Evolutionary conservation across 2,888 invertebrate species (phyloP), one percentile per base, ranked within the genome.

Genomic region (Pseudococcus jackbeardsleyi): DNA sequence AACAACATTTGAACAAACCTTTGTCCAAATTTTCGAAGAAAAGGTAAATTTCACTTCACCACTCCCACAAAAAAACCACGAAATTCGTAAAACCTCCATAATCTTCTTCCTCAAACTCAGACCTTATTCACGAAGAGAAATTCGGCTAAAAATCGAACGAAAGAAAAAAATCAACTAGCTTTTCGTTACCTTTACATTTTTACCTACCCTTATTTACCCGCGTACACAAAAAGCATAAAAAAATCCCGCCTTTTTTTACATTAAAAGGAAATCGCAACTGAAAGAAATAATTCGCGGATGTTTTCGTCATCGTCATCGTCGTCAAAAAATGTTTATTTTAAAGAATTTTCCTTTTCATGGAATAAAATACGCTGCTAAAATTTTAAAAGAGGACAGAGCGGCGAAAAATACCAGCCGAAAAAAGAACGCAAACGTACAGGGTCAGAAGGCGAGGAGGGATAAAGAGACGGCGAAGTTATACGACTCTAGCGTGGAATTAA

Each of bases 211-310:
- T 17, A 50, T 50, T 50, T 50, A 50, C 50, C 17, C 50, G 15
- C 50, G 50, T 50, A 50, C 12, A 15, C 11, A 50, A 50, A 50
- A 50, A 12, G 15, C 22, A 64, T 8, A 64, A 64, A 64, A 64
- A 64, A 8, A 22, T 33, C 64, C 4, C n/a, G n/a, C 59, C 59
- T 59, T 64, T 64, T 64, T 22, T 64, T 8, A 64, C 64, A 22
- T 64, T 64, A 64, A 64, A 64, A 64, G 64, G 19, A 22, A 64
- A 64, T 64, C 64, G 11, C 64, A 12, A 64, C 19, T 2, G 22
- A 64, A 64, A 22, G 64, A 64, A 64, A 64, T 64, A 64, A 64
- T 64, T 64, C 64, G 64, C 64, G 64, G 22, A 64, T 64, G 64
- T 64, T 64, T 64, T 64, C 22, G 19, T 8, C 22, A 7, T 64